Evolutionary conservation across 2,797 vertebrate species (phyloP).

Genomic region (Chelmon rostratus): DNA sequence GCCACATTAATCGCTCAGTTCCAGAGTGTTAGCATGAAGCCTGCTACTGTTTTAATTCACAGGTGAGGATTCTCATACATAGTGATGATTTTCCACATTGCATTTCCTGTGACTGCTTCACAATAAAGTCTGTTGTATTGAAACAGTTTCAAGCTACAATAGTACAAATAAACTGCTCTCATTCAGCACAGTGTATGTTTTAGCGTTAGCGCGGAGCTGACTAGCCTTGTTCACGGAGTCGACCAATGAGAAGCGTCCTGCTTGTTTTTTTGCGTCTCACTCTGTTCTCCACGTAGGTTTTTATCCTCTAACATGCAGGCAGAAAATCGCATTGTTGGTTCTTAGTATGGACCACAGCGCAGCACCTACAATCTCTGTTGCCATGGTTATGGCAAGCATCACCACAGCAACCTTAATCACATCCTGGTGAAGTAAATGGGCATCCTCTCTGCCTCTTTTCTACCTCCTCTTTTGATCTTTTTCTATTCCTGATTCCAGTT

Average conservation of each 20-base stretch:
- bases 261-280: too few species aligned
- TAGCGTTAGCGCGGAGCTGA: background rate
- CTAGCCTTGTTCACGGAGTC: too few species aligned
- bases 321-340: slow-evolving; percentile 28
- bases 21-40: too few species aligned
- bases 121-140: too few species aligned
- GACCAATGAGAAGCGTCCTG: background rate
- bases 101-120: too few species aligned
- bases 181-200: background rate
- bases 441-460: slow-evolving; percentile 30
- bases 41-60: too few species aligned
- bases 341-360: slow-evolving; percentile 13
- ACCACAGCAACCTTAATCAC: slow-evolving; percentile 51
- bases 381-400: slow-evolving; percentile 55
- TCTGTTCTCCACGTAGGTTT: too few species aligned
- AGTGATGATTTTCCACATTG: too few species aligned
- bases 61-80: too few species aligned
- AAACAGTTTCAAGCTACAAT: too few species aligned
- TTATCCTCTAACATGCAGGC: slow-evolving; percentile 9
- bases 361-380: slow-evolving; percentile 43
- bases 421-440: slow-evolving; percentile 43
- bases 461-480: slow-evolving; percentile 15
- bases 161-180: background rate
- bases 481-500: background rate
- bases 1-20: too few species aligned